phyloP scores from a whole-genome alignment of 2,888 invertebrate species.

The Oscheius sp. region DNA sequence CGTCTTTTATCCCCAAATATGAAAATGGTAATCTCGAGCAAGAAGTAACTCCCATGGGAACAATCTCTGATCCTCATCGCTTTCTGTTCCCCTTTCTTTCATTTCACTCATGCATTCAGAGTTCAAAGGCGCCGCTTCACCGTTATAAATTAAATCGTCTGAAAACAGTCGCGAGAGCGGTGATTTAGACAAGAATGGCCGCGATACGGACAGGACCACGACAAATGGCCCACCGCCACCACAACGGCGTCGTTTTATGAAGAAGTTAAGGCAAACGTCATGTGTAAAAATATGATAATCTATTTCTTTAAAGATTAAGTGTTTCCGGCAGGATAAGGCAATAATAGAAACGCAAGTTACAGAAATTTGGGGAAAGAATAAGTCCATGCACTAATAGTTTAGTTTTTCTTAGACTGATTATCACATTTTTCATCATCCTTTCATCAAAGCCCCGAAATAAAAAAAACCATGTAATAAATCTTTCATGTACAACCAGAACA shows the following conservation, averaged over 20 bases:
- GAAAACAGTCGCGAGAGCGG: conserved; percentile 31
- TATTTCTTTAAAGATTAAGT: background rate
- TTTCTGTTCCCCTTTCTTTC: conserved; percentile 25
- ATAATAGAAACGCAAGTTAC: no score
- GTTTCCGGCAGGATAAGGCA: no score
- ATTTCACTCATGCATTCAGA: conserved; percentile 16
- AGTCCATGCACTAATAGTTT: no score
- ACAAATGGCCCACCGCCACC: conserved; percentile 12
- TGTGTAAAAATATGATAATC: background rate
- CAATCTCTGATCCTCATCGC: conserved; percentile 27
- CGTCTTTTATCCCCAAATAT: no score
- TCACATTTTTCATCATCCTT: no score
- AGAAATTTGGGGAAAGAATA: no score
- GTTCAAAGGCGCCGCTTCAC: conserved; percentile 31
- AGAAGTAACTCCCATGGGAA: background rate
- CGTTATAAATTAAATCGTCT: conserved; percentile 31
- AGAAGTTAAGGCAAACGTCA: conserved; percentile 4
- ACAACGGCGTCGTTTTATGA: conserved; percentile 23
- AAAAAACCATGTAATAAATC: no score
- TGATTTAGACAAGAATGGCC: conserved; percentile 28
- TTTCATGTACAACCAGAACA: no score
- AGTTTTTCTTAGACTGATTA: no score
- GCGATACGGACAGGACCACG: conserved; percentile 15
- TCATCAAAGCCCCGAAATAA: no score
- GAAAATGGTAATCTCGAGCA: background rate